Evolutionary conservation across 2,797 vertebrate species (phyloP).

Genomic region (Acipenser oxyrinchus): DNA sequence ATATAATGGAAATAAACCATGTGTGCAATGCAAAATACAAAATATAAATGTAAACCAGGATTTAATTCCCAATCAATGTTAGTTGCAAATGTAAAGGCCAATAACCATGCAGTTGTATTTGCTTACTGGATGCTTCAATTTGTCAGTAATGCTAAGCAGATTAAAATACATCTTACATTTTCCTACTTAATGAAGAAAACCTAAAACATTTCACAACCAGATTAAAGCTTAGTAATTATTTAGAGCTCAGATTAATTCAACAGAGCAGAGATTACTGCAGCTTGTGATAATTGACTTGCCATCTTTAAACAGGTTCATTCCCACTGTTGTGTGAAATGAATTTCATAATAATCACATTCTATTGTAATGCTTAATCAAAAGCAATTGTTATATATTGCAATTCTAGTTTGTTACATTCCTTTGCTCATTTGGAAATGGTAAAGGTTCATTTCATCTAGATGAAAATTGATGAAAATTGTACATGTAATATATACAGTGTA

Average conservation of each 20-base stretch:
- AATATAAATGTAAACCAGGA: not conserved
- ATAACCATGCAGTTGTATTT: slow-evolving; percentile 64
- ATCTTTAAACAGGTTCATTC: slow-evolving; percentile 95
- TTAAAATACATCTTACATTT: slow-evolving; percentile 70
- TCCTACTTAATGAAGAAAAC: slow-evolving; percentile 61
- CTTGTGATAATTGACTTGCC: slow-evolving; percentile 95
- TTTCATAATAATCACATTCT: slow-evolving; percentile 91
- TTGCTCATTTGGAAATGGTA: slow-evolving; percentile 42
- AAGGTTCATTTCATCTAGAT: slow-evolving; percentile 37
- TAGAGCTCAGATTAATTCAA: slow-evolving; percentile 95
- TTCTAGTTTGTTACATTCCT: slow-evolving; percentile 50
- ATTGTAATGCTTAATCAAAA: slow-evolving; percentile 93
- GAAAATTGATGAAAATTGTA: slow-evolving; percentile 44
- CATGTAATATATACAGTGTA: slow-evolving; percentile 32
- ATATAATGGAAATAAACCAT: not conserved
- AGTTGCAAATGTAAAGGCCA: slow-evolving; percentile 69
- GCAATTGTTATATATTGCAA: slow-evolving; percentile 84
- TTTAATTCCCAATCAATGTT: slow-evolving; percentile 1
- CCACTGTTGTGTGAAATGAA: slow-evolving; percentile 99
- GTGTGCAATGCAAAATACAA: not conserved
- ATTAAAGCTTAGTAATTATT: slow-evolving; percentile 98
- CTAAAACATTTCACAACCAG: slow-evolving; percentile 94
- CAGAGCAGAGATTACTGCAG: slow-evolving; percentile 95
- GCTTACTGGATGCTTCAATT: slow-evolving; percentile 70
- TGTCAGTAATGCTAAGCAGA: slow-evolving; percentile 79